These are phyloP conservation scores for Nestor notabilis DNA, from an alignment of 2,113 vertebrate genomes.

Conservation along the genomic window DNA sequence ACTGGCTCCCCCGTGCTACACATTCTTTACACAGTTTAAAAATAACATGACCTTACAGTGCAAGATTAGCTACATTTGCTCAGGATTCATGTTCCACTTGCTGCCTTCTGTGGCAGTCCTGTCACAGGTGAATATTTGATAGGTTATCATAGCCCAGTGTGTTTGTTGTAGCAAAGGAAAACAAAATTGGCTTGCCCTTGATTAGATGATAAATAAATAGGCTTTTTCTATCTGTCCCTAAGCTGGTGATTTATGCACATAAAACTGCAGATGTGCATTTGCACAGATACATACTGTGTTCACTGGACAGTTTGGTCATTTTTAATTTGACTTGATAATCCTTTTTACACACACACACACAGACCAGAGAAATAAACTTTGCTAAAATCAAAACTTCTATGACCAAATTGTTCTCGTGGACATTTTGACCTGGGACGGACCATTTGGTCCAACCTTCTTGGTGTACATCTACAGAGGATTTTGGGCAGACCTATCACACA, in stretches of 20 bases:
- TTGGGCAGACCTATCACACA: background rate
- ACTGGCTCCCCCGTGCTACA: background rate
- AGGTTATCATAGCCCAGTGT: background rate
- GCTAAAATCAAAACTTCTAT: background rate
- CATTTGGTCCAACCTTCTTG: background rate
- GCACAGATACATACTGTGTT: background rate
- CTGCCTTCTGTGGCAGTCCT: background rate
- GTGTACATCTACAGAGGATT: background rate
- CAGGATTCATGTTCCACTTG: background rate
- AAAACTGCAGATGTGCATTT: background rate
- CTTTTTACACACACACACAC: background rate
- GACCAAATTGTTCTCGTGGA: background rate
- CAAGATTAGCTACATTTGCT: background rate
- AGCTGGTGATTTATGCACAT: background rate
- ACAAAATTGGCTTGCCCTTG: background rate
- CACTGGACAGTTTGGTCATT: background rate
- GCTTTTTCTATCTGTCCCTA: background rate
- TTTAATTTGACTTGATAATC: background rate
- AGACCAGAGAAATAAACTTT: background rate
- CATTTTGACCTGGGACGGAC: background rate
- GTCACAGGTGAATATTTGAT: background rate
- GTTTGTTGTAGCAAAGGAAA: slow-evolving; percentile 9
- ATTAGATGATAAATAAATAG: background rate
- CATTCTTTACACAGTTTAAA: background rate
- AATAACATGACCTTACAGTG: background rate